Evolutionary conservation across 2,888 invertebrate species (phyloP).

Genomic region (Tipula unca): DNA sequence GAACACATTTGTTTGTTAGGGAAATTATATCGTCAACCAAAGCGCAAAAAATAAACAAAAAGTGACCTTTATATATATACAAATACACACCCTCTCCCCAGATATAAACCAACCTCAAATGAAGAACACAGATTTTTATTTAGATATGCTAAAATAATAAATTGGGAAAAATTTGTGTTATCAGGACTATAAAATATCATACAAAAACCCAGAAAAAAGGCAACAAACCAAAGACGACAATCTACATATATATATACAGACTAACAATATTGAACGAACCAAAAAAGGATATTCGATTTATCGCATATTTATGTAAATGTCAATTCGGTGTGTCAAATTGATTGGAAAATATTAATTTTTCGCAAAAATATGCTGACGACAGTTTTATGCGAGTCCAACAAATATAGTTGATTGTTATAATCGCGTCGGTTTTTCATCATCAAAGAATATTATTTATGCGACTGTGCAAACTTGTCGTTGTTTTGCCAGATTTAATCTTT

Average conservation of each 20-base stretch:
- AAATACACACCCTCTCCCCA: neutral
- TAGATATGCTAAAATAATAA: slow-evolving; percentile 2
- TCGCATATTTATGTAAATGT: neutral
- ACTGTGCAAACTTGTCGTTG: neutral
- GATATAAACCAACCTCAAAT: neutral
- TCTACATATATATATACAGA: neutral
- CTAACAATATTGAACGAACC: neutral
- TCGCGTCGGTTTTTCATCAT: neutral
- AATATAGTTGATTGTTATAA: neutral
- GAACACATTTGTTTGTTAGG: neutral
- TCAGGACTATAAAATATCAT: neutral
- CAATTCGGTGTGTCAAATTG: neutral
- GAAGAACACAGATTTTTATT: neutral
- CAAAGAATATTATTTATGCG: neutral
- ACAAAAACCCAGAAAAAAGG: neutral
- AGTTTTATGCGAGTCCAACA: neutral
- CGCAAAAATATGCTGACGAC: neutral
- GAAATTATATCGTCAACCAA: neutral
- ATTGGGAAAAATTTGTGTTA: neutral
- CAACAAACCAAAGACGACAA: neutral
- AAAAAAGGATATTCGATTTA: neutral
- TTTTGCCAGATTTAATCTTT: too few species aligned
- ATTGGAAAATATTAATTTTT: neutral
- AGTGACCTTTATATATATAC: neutral
- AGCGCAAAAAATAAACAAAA: neutral